Percentiles rank a stretch among this genome's conserved stretches.
These are phyloP conservation scores for Melolontha melolontha DNA, from an alignment of 2,888 invertebrate species.

Conservation along the genomic window DNA sequence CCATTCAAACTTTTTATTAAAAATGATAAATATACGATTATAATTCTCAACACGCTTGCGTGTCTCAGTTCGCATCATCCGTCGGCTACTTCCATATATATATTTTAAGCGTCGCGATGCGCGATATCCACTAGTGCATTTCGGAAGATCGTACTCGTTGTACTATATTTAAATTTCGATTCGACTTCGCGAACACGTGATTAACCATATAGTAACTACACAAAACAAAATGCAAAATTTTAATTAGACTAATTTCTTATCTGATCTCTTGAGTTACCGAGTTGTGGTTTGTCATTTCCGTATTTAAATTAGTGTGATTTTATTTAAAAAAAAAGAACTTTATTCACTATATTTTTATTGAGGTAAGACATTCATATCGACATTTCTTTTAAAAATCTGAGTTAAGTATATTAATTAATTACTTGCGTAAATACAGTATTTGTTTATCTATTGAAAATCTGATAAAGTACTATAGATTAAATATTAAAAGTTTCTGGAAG, in stretches of 20 bases:
- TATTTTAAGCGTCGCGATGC: constrained; percentile 42
- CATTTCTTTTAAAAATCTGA: background rate
- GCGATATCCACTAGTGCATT: constrained; percentile 36
- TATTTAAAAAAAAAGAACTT: constrained; percentile 1
- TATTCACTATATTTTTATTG: constrained; percentile 15
- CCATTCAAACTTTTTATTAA: too few species aligned
- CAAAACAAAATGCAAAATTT: constrained; percentile 8
- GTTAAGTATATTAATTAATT: constrained; percentile 18
- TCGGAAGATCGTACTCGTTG: constrained; percentile 34
- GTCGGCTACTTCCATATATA: constrained; percentile 9
- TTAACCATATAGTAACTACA: constrained; percentile 2
- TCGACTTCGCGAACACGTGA: constrained; percentile 28
- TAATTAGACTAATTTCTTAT: constrained; percentile 12
- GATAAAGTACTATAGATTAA: too few species aligned
- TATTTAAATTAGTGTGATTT: constrained; percentile 1
- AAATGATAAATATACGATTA: background rate
- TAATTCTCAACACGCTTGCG: constrained; percentile 27
- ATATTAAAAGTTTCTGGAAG: too few species aligned
- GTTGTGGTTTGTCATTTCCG: background rate
- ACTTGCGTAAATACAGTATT: background rate
- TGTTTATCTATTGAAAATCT: too few species aligned
- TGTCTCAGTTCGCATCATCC: background rate
- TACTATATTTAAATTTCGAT: constrained; percentile 25
- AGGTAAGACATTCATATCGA: constrained; percentile 18
- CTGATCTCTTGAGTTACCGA: background rate